Percentiles rank a stretch among this genome's conserved stretches.
phyloP scores from a whole-genome alignment of 1,140 invertebrate species.

The Pseudomyrmex dendroicus region DNA sequence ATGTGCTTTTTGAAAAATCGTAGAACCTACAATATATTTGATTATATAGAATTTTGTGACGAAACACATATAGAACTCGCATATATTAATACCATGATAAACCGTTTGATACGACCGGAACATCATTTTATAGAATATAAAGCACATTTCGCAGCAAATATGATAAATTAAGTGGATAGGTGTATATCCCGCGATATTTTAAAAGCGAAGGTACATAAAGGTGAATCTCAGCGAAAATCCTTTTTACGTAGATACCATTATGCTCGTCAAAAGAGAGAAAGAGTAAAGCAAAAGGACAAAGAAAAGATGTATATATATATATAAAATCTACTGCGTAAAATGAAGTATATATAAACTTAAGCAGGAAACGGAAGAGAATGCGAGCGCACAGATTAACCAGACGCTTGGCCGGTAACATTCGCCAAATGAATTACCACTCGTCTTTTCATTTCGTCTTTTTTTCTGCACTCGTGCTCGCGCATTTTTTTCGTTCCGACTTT shows the following conservation, averaged over 20 bases:
- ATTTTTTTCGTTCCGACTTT: slow-evolving; percentile 18
- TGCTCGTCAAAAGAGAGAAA: slow-evolving; percentile 6
- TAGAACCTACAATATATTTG: background rate
- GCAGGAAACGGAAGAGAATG: background rate
- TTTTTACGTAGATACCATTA: background rate
- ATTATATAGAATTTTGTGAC: background rate
- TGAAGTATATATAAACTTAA: slow-evolving; percentile 17
- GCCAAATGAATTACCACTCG: slow-evolving; percentile 36
- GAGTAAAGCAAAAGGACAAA: slow-evolving; percentile 29
- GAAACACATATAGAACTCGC: background rate
- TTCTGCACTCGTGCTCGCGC: slow-evolving; percentile 7
- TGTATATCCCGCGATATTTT: slow-evolving; percentile 5
- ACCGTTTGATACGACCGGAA: background rate
- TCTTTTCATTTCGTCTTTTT: background rate
- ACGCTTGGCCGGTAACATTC: slow-evolving; percentile 36
- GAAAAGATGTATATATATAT: too few species aligned
- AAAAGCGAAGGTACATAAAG: background rate
- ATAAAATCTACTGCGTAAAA: background rate
- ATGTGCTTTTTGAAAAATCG: background rate
- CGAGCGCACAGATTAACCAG: slow-evolving; percentile 18
- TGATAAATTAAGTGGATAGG: slow-evolving; percentile 18
- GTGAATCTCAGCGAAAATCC: background rate
- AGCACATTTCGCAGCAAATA: background rate
- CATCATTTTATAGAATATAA: background rate
- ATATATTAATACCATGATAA: background rate